Evolutionary conservation across 2,888 invertebrate species (phyloP), one percentile per base, ranked within the genome.

Genomic region (Pardosa pseudoannulata): DNA sequence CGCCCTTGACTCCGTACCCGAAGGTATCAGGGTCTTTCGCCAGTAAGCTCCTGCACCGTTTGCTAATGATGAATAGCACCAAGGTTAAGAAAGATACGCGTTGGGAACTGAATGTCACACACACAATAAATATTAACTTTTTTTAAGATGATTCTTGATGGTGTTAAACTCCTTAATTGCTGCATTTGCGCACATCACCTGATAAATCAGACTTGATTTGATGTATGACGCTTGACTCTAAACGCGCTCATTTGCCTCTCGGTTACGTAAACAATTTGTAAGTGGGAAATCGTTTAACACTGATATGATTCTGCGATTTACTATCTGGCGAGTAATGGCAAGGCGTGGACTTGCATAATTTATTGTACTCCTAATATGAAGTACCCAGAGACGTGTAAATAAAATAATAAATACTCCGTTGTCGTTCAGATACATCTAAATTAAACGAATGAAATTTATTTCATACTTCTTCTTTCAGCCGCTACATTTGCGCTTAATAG

Each of bases 51-150:
- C 50, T 68, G 74, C 56, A 29, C 71, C 70, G 67, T 27, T 82
- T 70, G 75, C 32, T 76, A 76, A 82, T 81, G 76, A 83, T 76
- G 50, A 27, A 76, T 72, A 50, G 76, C 72, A 50, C 70, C 76
- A 76, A 78, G 83, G 76, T 83, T 76, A 83, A 36, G 75, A 76
- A 41, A 78, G 71, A 70, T 74, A 75, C 82, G 70, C 56, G 74
- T 65, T 39, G 74, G 29, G 76, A 56, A 83, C 31, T 32, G 67
- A 78, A 72, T 83, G 83, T 78, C 83, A 78, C 72, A 76, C 76
- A 76, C 72, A 78, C 68, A 85, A 85, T 85, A 85, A 85, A 85
- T 85, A 85, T 67, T 78, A 85, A 71, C 78, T 78, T 76, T 83
- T n/a, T 72, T 46, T n/a, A 23, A 83, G 70, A 64, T 74, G 70